These are phyloP conservation scores for Drosophila littoralis DNA, from an alignment of 1,140 invertebrate genomes.

Conservation along the genomic window DNA sequence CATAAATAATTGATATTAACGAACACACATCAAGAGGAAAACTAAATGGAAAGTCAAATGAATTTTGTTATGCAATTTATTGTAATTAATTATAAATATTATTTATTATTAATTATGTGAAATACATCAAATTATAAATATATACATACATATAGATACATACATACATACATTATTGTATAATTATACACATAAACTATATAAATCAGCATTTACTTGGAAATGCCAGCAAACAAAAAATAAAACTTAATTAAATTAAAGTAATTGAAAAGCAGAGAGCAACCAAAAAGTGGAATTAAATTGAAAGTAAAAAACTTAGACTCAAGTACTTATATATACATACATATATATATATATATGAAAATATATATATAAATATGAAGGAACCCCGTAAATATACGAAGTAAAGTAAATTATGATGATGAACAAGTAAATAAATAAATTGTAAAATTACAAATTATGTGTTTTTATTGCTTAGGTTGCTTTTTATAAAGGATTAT, in stretches of 20 bases:
- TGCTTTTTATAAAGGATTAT: no score
- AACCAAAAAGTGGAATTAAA: constrained; percentile 59
- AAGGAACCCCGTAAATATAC: constrained; percentile 42
- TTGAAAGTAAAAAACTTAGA: constrained; percentile 60
- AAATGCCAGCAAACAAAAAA: constrained; percentile 44
- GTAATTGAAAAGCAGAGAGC: constrained; percentile 17
- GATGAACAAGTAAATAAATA: constrained; percentile 60
- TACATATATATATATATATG: constrained; percentile 37
- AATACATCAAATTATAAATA: constrained; percentile 42
- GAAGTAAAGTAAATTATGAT: constrained; percentile 54
- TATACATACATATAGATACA: constrained; percentile 36
- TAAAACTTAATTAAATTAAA: constrained; percentile 29
- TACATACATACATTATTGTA: constrained; percentile 40
- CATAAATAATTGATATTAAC: constrained; percentile 53
- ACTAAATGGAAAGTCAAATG: constrained; percentile 43
- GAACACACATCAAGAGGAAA: constrained; percentile 20
- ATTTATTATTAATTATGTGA: constrained; percentile 64
- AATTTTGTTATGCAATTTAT: constrained; percentile 73
- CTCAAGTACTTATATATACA: constrained; percentile 57
- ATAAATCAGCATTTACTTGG: constrained; percentile 58
- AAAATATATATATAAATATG: constrained; percentile 28
- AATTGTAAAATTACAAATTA: constrained; percentile 47
- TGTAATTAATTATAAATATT: constrained; percentile 72
- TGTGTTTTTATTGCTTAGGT: constrained; percentile 11
- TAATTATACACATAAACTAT: constrained; percentile 54